Conservation (phyloP, 2,888 invertebrate species). For the Orgyia antiqua region DNA sequence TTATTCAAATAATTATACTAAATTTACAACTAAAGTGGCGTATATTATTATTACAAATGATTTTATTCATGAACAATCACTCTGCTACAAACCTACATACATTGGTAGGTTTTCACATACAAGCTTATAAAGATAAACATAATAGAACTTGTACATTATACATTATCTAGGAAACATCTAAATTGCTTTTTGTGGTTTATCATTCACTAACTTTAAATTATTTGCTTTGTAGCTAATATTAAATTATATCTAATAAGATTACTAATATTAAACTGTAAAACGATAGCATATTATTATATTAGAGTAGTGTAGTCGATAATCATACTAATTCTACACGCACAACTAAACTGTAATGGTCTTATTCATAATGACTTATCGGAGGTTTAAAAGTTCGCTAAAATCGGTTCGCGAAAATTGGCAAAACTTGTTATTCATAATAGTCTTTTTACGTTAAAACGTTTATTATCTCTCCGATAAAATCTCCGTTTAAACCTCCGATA, state of each 20-base stretch:
- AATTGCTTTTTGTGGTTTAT: constrained; percentile 47
- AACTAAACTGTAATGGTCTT: too few relatives aligned
- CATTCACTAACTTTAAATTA: constrained; percentile 29
- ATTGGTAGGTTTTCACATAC: too few relatives aligned
- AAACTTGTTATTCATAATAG: too few relatives aligned
- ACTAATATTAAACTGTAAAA: constrained; percentile 30
- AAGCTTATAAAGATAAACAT: constrained; percentile 25
- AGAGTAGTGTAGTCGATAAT: not conserved
- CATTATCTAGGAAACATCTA: constrained; percentile 52
- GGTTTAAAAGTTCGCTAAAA: too few relatives aligned
- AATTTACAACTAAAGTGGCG: constrained; percentile 38
- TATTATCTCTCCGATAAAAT: too few relatives aligned
- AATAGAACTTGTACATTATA: constrained; percentile 38
- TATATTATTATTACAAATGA: constrained; percentile 9
- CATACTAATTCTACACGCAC: too few relatives aligned
- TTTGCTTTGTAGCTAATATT: constrained; percentile 31
- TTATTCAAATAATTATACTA: constrained; percentile 61
- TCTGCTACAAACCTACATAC: too few relatives aligned
- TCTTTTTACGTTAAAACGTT: too few relatives aligned
- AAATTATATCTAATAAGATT: constrained; percentile 27
- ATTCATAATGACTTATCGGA: too few relatives aligned
- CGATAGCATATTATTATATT: constrained; percentile 20
- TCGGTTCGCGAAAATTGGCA: too few relatives aligned
- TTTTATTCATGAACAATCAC: constrained; percentile 8
- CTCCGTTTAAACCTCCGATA: too few relatives aligned